phyloP scores from a whole-genome alignment of 2,113 vertebrate genomes.

The Marmota flaviventris region DNA sequence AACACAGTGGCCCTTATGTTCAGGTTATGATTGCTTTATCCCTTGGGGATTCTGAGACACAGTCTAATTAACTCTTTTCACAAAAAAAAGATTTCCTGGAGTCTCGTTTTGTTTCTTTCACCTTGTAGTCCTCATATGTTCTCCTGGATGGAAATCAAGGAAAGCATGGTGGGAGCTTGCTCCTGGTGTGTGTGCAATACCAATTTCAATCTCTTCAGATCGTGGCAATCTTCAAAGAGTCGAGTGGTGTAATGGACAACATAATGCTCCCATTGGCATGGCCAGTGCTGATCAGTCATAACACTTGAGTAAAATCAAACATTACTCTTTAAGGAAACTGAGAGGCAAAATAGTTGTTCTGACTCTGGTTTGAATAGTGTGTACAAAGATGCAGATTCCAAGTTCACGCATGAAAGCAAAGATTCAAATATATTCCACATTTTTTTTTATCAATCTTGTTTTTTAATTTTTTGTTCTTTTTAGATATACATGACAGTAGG shows the following conservation, averaged over 20 bases:
- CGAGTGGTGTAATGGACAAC: background rate
- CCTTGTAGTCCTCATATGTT: background rate
- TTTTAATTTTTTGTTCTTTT: too few species aligned
- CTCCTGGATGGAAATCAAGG: background rate
- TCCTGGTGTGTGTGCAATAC: background rate
- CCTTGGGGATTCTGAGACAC: background rate
- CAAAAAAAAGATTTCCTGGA: background rate
- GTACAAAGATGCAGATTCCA: background rate
- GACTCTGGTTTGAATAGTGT: background rate
- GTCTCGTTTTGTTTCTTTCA: background rate
- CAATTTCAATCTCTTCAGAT: background rate
- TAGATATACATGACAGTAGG: too few species aligned
- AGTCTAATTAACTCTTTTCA: background rate
- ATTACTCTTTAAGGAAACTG: background rate
- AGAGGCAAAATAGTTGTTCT: background rate
- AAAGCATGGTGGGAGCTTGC: background rate
- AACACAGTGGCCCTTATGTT: conserved; percentile 35
- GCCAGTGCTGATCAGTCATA: background rate
- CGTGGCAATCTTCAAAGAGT: background rate
- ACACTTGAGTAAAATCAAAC: background rate
- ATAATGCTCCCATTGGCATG: background rate
- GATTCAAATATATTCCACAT: background rate
- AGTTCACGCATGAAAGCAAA: background rate
- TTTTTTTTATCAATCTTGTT: too few species aligned
- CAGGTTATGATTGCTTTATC: background rate